Percentiles rank a stretch among this genome's conserved stretches.
Conservation (phyloP, 2,888 invertebrate species). For the Eupithecia dodoneata region DNA sequence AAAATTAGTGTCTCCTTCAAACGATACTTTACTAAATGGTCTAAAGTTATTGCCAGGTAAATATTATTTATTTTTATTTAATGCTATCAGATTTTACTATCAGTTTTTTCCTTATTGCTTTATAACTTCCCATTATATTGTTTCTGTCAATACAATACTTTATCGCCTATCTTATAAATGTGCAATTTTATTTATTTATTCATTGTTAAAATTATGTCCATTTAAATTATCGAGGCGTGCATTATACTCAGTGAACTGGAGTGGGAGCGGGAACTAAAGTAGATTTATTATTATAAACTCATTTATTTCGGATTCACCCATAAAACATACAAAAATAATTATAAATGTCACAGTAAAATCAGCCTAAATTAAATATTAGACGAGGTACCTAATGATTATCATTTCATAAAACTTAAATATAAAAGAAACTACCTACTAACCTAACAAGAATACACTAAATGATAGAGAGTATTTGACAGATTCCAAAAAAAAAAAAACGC, state of each 20-base stretch:
- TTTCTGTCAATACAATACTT: neutral
- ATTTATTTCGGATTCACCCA: too few species aligned
- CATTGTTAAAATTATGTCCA: neutral
- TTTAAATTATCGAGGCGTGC: neutral
- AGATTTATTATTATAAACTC: too few species aligned
- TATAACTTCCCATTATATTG: neutral
- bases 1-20: slow-evolving; percentile 11
- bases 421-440: too few species aligned
- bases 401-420: too few species aligned
- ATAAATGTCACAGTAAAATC: too few species aligned
- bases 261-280: neutral
- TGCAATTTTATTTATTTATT: neutral
- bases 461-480: too few species aligned
- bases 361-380: too few species aligned
- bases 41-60: slow-evolving; percentile 12
- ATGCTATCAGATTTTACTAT: neutral
- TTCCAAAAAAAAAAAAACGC: neutral
- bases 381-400: too few species aligned
- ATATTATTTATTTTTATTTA: slow-evolving; percentile 10
- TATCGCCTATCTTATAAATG: neutral
- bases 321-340: too few species aligned
- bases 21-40: slow-evolving; percentile 4
- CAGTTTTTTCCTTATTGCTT: slow-evolving; percentile 5
- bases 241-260: neutral
- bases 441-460: too few species aligned